These are phyloP conservation scores for Picus viridis DNA, from an alignment of 2,797 vertebrate species.

Conservation along the genomic window DNA sequence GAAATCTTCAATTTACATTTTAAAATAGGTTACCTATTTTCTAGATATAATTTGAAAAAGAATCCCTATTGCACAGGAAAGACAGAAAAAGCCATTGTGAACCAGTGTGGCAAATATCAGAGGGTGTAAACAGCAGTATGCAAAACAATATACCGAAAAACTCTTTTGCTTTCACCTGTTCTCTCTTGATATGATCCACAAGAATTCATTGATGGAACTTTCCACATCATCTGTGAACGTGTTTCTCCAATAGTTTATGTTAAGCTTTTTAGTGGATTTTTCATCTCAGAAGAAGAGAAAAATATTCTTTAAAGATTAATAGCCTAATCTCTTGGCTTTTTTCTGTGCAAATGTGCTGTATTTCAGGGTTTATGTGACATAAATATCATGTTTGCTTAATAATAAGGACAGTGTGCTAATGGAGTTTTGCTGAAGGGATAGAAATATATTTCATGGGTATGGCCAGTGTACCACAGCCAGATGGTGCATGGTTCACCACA, in stretches of 20 bases:
- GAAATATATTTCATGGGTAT: background rate
- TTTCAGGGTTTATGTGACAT: background rate
- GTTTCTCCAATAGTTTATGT: background rate
- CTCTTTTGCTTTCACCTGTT: background rate
- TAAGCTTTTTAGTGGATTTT: background rate
- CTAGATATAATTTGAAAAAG: background rate
- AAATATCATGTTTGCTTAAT: background rate
- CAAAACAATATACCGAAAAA: background rate
- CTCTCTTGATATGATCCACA: background rate
- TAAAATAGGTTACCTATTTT: slow-evolving; percentile 13
- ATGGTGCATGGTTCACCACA: background rate
- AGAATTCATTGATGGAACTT: slow-evolving; percentile 16
- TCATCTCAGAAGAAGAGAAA: background rate
- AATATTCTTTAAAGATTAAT: background rate
- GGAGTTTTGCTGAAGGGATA: background rate
- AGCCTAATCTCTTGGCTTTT: background rate
- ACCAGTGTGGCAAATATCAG: background rate
- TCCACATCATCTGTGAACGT: background rate
- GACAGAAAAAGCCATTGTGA: background rate
- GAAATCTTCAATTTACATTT: background rate
- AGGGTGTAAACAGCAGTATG: background rate
- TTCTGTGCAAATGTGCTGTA: background rate
- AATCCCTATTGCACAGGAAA: background rate
- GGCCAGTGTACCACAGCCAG: background rate
- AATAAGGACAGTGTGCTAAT: background rate